Percentiles rank a stretch among this genome's conserved stretches.
Conservation (phyloP, 1,140 invertebrate genomes). For the Philaenus spumarius region DNA sequence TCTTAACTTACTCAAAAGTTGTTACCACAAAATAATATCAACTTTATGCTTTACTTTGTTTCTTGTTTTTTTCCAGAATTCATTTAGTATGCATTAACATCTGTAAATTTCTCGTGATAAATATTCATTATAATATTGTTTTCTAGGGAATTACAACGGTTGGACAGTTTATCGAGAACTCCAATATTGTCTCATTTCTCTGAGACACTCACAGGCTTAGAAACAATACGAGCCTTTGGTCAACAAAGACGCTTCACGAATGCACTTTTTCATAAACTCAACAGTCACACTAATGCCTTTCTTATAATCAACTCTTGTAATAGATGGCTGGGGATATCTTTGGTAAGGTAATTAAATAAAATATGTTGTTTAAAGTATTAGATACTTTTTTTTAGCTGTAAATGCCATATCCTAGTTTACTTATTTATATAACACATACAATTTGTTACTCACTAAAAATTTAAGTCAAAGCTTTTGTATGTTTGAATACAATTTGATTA, state of each 20-base stretch:
- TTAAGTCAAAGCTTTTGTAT: too few species aligned
- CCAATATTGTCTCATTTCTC: constrained; percentile 64
- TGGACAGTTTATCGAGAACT: constrained; percentile 54
- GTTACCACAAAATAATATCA: too few species aligned
- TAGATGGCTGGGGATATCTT: constrained; percentile 71
- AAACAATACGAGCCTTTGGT: constrained; percentile 61
- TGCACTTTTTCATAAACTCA: constrained; percentile 56
- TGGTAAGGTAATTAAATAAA: constrained; percentile 50
- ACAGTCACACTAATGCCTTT: constrained; percentile 67
- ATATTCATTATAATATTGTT: neutral
- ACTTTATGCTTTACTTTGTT: too few species aligned
- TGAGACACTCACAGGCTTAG: constrained; percentile 60
- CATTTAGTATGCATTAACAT: neutral
- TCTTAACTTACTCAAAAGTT: too few species aligned
- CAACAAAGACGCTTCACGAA: constrained; percentile 57
- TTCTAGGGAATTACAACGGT: constrained; percentile 60
- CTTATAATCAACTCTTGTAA: constrained; percentile 70
- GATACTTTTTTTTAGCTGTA: too few species aligned
- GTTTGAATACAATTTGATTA: too few species aligned
- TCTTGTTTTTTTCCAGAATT: neutral
- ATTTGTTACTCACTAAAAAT: too few species aligned
- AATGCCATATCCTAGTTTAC: too few species aligned
- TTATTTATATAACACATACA: too few species aligned
- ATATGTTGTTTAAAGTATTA: too few species aligned
- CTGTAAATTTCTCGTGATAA: neutral